Conservation (phyloP, 2,113 vertebrate genomes). For the Peromyscus leucopus region DNA sequence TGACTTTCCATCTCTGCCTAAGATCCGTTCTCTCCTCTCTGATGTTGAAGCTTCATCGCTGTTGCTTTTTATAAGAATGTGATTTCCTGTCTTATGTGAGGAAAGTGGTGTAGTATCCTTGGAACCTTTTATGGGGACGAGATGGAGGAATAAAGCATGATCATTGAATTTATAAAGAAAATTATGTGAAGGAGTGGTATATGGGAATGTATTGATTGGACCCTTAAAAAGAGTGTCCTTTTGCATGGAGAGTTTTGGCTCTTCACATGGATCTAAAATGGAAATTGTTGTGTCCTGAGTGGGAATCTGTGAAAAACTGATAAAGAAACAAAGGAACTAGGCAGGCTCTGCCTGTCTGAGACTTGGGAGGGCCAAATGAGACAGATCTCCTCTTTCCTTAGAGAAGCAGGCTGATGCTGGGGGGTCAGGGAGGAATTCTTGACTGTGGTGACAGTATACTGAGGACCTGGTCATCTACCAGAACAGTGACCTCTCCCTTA, state of each 20-base stretch:
- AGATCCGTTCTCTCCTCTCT: background rate
- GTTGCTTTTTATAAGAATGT: background rate
- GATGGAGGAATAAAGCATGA: background rate
- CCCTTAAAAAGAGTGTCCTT: background rate
- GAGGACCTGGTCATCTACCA: background rate
- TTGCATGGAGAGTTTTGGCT: background rate
- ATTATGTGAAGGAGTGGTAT: background rate
- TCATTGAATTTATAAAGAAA: constrained; percentile 1
- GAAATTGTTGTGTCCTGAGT: background rate
- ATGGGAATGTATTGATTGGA: background rate
- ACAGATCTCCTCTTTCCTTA: background rate
- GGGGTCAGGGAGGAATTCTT: background rate
- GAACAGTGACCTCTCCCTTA: background rate
- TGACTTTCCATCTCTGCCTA: background rate
- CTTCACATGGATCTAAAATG: background rate
- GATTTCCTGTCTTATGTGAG: background rate
- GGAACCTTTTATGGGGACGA: background rate
- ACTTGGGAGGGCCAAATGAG: background rate
- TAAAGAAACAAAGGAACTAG: constrained; percentile 36
- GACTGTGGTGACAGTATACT: background rate
- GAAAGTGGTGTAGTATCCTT: background rate
- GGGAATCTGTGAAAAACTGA: background rate
- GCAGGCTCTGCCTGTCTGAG: background rate
- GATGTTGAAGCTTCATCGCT: background rate
- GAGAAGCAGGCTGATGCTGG: background rate